Evolutionary conservation across 1,140 invertebrate species (phyloP).

Genomic region (Zaprionus nigranus): DNA sequence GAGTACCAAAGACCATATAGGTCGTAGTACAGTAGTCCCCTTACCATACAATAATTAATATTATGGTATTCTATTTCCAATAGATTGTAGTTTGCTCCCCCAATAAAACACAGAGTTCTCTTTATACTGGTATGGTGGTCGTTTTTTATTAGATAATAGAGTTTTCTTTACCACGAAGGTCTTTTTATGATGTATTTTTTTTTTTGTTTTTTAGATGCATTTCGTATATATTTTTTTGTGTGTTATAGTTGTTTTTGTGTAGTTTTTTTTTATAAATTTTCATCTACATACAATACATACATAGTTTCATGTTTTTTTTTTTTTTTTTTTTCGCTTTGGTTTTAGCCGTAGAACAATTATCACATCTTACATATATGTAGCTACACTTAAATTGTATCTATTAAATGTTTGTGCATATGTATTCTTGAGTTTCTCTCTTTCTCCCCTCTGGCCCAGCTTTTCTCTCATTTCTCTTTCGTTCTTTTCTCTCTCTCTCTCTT

Average conservation of each 20-base stretch:
- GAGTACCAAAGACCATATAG: too few species aligned
- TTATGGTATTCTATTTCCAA: too few species aligned
- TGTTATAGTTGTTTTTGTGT: constrained; percentile 16
- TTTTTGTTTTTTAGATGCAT: constrained; percentile 36
- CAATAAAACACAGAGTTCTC: constrained; percentile 4
- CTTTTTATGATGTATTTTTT: too few species aligned
- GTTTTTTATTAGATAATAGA: constrained; percentile 69
- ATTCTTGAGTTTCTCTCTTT: constrained; percentile 38
- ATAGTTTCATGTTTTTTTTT: constrained; percentile 42
- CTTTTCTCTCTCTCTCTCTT: constrained; percentile 3
- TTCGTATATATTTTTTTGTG: constrained; percentile 50
- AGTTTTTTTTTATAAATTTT: constrained; percentile 42
- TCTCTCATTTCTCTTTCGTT: not conserved
- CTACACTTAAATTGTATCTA: constrained; percentile 77
- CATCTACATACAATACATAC: constrained; percentile 39
- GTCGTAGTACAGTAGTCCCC: too few species aligned
- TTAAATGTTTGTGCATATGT: constrained; percentile 78
- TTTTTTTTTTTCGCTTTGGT: constrained; percentile 14
- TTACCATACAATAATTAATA: too few species aligned
- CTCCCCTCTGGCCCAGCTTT: not conserved
- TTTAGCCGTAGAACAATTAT: constrained; percentile 81
- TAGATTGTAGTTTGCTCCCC: not conserved
- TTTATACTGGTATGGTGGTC: constrained; percentile 76
- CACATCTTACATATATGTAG: constrained; percentile 75
- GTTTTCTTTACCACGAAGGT: too few species aligned